A percentile compares a stretch with the other conserved stretches of the same genome.
Conservation (phyloP, 2,888 invertebrate species). For the Gastracanthus pulcherrimus region DNA sequence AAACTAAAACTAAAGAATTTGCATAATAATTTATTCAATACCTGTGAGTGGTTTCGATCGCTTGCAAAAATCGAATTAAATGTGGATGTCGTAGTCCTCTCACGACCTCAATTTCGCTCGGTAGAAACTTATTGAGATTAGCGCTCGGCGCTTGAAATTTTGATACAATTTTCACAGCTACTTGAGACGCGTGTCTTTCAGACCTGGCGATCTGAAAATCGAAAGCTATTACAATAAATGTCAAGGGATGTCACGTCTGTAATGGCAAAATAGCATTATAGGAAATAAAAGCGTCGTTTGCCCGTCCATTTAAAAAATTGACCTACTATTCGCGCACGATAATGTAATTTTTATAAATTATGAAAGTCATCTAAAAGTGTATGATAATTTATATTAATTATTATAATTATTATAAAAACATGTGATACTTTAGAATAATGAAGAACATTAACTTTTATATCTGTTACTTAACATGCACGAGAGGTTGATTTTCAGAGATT, state of each 20-base stretch:
- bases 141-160: slow-evolving; percentile 90
- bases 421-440: too few relatives aligned
- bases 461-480: too few relatives aligned
- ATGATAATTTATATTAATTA: too few relatives aligned
- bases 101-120: slow-evolving; percentile 90
- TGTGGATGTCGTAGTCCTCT: slow-evolving; percentile 89
- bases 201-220: slow-evolving; percentile 84
- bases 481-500: too few relatives aligned
- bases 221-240: slow-evolving; percentile 26
- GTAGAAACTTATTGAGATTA: slow-evolving; percentile 88
- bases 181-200: slow-evolving; percentile 85
- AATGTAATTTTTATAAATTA: neutral
- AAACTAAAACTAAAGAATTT: neutral
- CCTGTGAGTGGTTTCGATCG: slow-evolving; percentile 92
- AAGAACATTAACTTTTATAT: too few relatives aligned
- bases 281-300: neutral
- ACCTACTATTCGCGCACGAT: neutral
- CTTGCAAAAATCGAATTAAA: slow-evolving; percentile 88
- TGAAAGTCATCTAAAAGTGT: slow-evolving; percentile 10
- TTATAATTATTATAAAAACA: too few relatives aligned
- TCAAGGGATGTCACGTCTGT: neutral
- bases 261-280: neutral
- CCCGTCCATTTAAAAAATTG: neutral
- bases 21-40: slow-evolving; percentile 68
- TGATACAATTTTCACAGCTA: slow-evolving; percentile 91